These are phyloP conservation scores for Meteorus sp. DNA, from an alignment of 1,140 invertebrate genomes.

Conservation along the genomic window DNA sequence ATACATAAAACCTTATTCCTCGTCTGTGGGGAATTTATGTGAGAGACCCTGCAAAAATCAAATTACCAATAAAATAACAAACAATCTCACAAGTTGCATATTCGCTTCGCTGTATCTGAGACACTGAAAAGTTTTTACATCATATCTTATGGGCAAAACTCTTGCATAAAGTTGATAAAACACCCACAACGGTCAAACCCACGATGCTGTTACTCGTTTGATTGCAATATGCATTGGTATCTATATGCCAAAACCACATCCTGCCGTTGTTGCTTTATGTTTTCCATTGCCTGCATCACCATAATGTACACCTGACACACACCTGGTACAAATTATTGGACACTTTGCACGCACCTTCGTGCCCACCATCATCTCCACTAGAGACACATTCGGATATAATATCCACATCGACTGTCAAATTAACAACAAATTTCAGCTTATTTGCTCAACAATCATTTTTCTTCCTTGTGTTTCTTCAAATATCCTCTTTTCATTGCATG, in stretches of 20 bases:
- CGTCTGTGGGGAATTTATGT: neutral
- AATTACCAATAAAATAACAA: neutral
- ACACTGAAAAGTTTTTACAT: too few species aligned
- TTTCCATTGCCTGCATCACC: neutral
- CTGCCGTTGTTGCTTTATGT: constrained; percentile 11
- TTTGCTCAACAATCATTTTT: neutral
- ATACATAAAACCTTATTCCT: too few species aligned
- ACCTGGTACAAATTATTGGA: constrained; percentile 14
- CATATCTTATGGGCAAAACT: neutral
- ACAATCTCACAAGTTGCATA: too few species aligned
- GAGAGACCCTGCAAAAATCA: neutral
- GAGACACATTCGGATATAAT: neutral
- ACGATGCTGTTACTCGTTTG: too few species aligned
- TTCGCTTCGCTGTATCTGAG: neutral
- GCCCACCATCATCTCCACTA: neutral
- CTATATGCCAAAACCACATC: constrained; percentile 21
- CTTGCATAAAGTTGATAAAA: constrained; percentile 8
- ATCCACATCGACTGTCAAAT: neutral
- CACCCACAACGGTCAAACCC: neutral
- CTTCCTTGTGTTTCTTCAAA: neutral
- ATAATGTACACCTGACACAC: constrained; percentile 20
- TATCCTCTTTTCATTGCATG: neutral
- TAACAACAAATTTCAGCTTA: neutral
- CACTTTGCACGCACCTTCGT: constrained; percentile 7
- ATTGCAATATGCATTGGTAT: too few species aligned